These are phyloP conservation scores for Philantomba maxwellii DNA, from an alignment of 2,113 vertebrate genomes.

Conservation along the genomic window DNA sequence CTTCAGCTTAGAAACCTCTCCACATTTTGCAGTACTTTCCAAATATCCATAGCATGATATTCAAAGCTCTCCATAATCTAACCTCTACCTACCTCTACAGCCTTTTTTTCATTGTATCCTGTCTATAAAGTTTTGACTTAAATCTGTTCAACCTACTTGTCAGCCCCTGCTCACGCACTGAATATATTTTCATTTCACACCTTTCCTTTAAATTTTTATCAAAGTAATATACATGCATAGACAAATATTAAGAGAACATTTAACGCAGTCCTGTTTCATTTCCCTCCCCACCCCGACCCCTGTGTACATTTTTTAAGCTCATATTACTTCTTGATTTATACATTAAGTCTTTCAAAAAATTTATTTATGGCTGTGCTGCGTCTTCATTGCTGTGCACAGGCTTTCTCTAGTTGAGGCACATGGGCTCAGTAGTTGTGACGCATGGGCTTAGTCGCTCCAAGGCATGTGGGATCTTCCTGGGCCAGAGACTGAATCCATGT, in stretches of 20 bases:
- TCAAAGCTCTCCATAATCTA: not conserved
- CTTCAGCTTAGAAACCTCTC: slow-evolving; percentile 1
- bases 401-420: not conserved
- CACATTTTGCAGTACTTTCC: not conserved
- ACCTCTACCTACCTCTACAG: not conserved
- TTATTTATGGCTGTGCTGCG: not conserved
- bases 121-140: not conserved
- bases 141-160: not conserved
- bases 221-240: not conserved
- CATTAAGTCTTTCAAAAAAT: not conserved
- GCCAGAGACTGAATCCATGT: not conserved
- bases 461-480: not conserved
- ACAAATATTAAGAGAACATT: not conserved
- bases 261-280: not conserved
- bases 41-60: not conserved
- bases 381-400: not conserved
- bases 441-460: not conserved
- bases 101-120: slow-evolving; percentile 17
- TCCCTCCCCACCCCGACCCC: not conserved
- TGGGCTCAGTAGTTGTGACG: not conserved
- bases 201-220: not conserved
- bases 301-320: not conserved
- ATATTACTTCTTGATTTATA: not conserved
- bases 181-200: not conserved
- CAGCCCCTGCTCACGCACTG: not conserved